Base-by-base conservation (phyloP, 2,113 vertebrate species). In the Prionailurus bengalensis region DNA sequence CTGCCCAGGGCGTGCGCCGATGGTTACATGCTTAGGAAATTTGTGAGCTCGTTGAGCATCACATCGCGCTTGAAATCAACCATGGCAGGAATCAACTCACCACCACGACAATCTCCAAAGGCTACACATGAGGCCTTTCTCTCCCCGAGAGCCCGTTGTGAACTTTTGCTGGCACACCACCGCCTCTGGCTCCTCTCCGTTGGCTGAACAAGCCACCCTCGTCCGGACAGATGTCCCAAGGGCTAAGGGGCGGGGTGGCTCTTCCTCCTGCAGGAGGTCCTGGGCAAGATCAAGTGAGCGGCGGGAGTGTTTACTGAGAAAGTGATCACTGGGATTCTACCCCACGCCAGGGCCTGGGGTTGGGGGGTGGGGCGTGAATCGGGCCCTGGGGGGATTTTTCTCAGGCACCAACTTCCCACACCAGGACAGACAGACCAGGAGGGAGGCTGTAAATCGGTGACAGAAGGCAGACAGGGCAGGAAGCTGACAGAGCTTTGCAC, bases 1-100 rank as follows among this genome's bases (percentile, higher is more conserved):
- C 27, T 12, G 55, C 3, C 42, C 33, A 3, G 0, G 21, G 13
- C 6, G 17, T n/a, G n/a, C 29, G 36, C 29, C 27, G 10, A 1
- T 27, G 10, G 39, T 48, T 5, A n/a, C 19, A 5, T 7, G 25
- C 39, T 61, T 4, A 11, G 81, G 81, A 42, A 31, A 10, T 39
- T 3, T 19, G 27, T 6, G 36, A 61, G 81, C 25, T 63, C 55
- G 17, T 3, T 19, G 29, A 79, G 12, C 31, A 33, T 53, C 76
- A 53, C 31, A 7, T 13, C 10, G 3, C 16, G 65, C 58, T 51
- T 33, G 71, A 51, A 31, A 25, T 25, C 33, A 63, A 42, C n/a
- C 71, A 31, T 0, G 17, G 63, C 9, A 3, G 39, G 19, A 33
- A 39, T 58, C 21, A 21, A 58, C 55, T 10, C 19, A 27, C 31